These are phyloP conservation scores for Synanthedon vespiformis DNA, from an alignment of 2,888 invertebrate species.

Conservation along the genomic window DNA sequence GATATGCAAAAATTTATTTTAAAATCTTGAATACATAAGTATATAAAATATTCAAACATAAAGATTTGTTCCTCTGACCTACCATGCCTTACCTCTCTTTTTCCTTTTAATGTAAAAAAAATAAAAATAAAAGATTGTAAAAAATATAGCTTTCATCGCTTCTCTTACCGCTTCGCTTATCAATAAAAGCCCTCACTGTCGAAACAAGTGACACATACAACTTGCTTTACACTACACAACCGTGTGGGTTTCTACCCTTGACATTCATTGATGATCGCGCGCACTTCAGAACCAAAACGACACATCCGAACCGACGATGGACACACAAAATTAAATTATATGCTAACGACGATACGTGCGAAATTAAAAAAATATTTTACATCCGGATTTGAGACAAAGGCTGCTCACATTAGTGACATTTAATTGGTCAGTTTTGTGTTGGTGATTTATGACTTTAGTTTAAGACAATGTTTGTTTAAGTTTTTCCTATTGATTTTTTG, in stretches of 20 bases:
- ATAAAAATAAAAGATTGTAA: no score
- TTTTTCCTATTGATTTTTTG: no score
- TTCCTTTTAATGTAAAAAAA: no score
- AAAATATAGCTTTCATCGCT: neutral
- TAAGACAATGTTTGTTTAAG: no score
- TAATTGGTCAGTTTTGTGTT: neutral
- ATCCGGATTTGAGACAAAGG: neutral
- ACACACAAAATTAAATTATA: neutral
- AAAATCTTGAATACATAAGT: no score
- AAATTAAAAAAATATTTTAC: neutral
- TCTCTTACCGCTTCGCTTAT: neutral
- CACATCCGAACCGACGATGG: conserved; percentile 3
- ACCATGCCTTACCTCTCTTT: no score
- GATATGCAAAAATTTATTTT: no score
- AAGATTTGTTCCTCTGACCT: no score
- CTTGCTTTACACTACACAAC: conserved; percentile 6
- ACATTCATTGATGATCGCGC: conserved; percentile 32
- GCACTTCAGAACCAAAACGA: conserved; percentile 9
- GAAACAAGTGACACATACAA: conserved; percentile 10
- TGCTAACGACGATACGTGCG: no score
- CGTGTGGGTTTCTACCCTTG: conserved; percentile 34
- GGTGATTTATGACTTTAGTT: neutral
- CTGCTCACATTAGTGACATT: neutral
- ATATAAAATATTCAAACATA: no score
- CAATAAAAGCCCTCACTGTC: neutral